A percentile compares a stretch with the other conserved stretches of the same genome.
Evolutionary conservation across 2,113 vertebrate genomes (phyloP).

Genomic region (Clinocottus analis): DNA sequence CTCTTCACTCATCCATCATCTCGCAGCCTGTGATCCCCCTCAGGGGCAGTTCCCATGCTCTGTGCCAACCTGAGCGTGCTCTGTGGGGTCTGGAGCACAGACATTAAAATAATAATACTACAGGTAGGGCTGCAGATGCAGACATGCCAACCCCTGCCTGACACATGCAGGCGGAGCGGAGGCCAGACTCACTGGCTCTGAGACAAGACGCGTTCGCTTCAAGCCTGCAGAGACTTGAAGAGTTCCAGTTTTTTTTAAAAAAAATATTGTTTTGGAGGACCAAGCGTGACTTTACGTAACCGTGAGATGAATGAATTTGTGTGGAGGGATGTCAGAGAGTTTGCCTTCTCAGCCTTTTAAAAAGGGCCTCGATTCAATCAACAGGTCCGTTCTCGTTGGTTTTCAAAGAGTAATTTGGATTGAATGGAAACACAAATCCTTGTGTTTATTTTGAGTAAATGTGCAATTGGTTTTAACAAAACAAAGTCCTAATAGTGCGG

Average conservation of each 20-base stretch:
- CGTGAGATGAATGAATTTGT: neutral
- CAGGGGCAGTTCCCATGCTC: constrained; percentile 82
- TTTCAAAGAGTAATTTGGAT: neutral
- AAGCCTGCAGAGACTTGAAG: neutral
- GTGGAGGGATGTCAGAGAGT: neutral
- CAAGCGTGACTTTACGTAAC: neutral
- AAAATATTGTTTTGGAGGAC: neutral
- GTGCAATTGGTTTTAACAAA: neutral
- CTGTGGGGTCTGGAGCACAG: constrained; percentile 59
- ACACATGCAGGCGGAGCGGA: constrained; percentile 21
- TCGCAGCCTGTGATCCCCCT: constrained; percentile 79
- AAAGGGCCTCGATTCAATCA: neutral
- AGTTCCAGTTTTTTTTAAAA: neutral
- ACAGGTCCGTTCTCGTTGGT: neutral
- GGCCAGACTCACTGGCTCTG: neutral
- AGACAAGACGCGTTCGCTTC: constrained; percentile 3
- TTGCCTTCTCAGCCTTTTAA: neutral
- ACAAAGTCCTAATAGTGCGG: neutral
- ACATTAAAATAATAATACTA: constrained; percentile 54
- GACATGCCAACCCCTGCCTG: constrained; percentile 55
- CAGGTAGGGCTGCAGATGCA: constrained; percentile 63
- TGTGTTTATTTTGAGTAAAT: neutral
- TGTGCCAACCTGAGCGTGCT: constrained; percentile 72
- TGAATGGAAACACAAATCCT: neutral
- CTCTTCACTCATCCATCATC: constrained; percentile 68